phyloP scores from a whole-genome alignment of 2,797 vertebrate genomes.

The Podarcis siculus region DNA sequence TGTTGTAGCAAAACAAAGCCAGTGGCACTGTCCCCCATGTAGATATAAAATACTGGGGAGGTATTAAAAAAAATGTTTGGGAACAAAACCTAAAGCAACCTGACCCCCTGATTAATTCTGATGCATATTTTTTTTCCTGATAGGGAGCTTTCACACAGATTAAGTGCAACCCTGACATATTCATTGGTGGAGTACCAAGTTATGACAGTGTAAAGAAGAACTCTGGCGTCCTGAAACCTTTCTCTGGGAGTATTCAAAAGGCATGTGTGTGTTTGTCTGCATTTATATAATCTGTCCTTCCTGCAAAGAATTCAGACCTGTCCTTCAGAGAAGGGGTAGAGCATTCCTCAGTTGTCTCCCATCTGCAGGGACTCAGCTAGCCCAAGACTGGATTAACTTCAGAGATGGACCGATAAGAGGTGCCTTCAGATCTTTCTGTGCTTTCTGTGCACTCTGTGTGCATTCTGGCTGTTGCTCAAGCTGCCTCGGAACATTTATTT shows the following conservation, averaged over 20 bases:
- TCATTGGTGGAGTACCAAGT: constrained; percentile 89
- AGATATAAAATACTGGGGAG: background rate
- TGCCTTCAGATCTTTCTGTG: background rate
- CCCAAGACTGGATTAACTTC: background rate
- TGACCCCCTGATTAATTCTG: background rate
- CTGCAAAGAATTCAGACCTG: background rate
- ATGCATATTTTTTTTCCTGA: background rate
- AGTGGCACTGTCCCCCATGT: background rate
- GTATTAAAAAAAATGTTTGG: background rate
- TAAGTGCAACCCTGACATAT: constrained; percentile 93
- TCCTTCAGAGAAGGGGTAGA: background rate
- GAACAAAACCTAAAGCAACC: background rate
- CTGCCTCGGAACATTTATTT: background rate
- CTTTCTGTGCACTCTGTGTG: background rate
- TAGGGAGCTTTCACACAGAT: constrained; percentile 98
- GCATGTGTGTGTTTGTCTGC: constrained; percentile 66
- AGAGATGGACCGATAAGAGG: background rate
- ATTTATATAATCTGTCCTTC: rapidly evolving
- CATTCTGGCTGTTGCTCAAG: background rate
- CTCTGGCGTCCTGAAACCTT: constrained; percentile 84
- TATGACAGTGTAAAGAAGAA: constrained; percentile 89
- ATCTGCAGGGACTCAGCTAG: background rate
- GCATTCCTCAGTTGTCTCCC: background rate
- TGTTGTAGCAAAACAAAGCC: background rate
- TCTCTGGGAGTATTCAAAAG: constrained; percentile 93